phyloP scores from a whole-genome alignment of 1,140 invertebrate species.

The Anoplolepis gracilipes region DNA sequence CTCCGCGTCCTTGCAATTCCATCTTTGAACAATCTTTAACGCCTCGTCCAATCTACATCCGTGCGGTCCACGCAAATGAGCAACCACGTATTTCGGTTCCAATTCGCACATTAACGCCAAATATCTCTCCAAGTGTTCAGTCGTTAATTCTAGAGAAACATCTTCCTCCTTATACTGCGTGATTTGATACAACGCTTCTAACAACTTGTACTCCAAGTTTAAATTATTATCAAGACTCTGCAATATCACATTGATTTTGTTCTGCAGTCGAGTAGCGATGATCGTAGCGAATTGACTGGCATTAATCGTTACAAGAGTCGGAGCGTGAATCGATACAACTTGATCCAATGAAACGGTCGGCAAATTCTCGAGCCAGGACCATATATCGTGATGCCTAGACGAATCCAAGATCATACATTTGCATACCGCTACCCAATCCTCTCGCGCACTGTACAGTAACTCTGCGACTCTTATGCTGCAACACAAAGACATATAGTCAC shows the following conservation, averaged over 20 bases:
- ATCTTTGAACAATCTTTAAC: conserved; percentile 79
- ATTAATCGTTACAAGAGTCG: conserved; percentile 76
- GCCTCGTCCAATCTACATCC: conserved; percentile 82
- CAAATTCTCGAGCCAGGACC: conserved; percentile 81
- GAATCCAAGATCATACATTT: conserved; percentile 81
- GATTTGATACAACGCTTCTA: conserved; percentile 88
- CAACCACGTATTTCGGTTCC: conserved; percentile 84
- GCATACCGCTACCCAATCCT: conserved; percentile 83
- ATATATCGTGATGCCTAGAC: conserved; percentile 79
- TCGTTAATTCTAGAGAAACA: conserved; percentile 84
- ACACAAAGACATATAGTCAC: conserved; percentile 60
- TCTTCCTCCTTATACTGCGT: conserved; percentile 84
- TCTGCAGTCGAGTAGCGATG: conserved; percentile 74
- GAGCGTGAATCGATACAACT: conserved; percentile 75
- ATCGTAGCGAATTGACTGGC: conserved; percentile 76
- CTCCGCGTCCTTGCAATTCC: conserved; percentile 81
- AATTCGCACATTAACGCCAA: conserved; percentile 90
- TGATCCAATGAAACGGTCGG: conserved; percentile 76
- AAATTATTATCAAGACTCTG: conserved; percentile 82
- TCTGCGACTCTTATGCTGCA: conserved; percentile 82
- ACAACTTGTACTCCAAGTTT: conserved; percentile 87
- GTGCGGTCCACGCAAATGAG: conserved; percentile 80
- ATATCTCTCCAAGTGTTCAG: conserved; percentile 87
- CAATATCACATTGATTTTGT: conserved; percentile 79
- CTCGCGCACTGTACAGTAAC: conserved; percentile 80